Percentiles rank a stretch among this genome's conserved stretches.
Conservation (phyloP, 1,140 invertebrate genomes). For the Mercenaria mercenaria region DNA sequence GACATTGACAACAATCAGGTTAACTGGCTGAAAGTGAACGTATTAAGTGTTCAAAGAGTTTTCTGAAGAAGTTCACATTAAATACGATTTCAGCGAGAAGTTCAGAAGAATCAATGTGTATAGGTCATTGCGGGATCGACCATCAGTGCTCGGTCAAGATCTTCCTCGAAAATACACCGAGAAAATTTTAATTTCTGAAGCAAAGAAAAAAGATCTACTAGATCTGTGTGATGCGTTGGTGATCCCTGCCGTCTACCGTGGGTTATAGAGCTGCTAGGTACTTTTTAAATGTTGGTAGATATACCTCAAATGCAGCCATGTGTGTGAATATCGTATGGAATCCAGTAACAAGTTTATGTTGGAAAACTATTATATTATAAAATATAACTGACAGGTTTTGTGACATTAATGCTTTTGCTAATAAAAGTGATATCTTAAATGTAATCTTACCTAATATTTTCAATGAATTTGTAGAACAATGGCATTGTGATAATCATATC, state of each 20-base stretch:
- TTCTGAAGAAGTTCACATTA: constrained; percentile 4
- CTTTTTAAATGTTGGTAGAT: too few relatives aligned
- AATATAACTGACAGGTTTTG: too few relatives aligned
- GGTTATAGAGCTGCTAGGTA: too few relatives aligned
- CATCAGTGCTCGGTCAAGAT: neutral
- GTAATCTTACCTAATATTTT: too few relatives aligned
- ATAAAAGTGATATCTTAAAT: too few relatives aligned
- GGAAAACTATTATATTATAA: too few relatives aligned
- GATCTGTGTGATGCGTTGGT: neutral
- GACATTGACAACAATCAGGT: neutral
- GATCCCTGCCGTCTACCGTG: neutral
- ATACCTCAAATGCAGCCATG: too few relatives aligned
- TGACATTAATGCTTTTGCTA: too few relatives aligned
- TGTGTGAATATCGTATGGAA: too few relatives aligned
- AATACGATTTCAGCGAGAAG: neutral
- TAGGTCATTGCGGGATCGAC: neutral
- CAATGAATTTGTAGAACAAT: too few relatives aligned
- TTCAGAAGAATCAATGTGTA: neutral
- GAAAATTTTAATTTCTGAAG: constrained; percentile 13
- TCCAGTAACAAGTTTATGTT: too few relatives aligned
- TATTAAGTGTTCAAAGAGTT: constrained; percentile 9
- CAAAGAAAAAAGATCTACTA: constrained; percentile 41
- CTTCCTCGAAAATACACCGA: neutral
- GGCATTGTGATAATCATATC: too few relatives aligned
- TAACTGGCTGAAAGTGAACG: constrained; percentile 37